A percentile compares a stretch with the other conserved stretches of the same genome.
phyloP scores from a whole-genome alignment of 30 jellyfish, hydroid and myxozoan genomes.

The Turritopsis rubra region DNA sequence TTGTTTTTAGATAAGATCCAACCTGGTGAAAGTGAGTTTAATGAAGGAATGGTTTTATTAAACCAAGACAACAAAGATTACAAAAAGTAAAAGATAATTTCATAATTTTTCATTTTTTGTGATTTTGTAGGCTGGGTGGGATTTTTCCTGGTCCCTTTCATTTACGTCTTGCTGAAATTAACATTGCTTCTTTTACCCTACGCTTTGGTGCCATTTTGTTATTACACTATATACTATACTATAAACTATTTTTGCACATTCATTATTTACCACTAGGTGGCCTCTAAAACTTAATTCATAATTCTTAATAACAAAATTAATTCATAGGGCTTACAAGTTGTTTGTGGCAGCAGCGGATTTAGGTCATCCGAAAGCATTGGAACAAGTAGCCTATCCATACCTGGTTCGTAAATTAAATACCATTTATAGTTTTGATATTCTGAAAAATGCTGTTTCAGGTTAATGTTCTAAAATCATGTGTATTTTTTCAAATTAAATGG shows the following conservation, averaged over 20 bases:
- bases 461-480: too few relatives aligned
- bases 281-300: too few relatives aligned
- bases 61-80: slow-evolving; percentile 55
- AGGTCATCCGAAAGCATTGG: slow-evolving; percentile 55
- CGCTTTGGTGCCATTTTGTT: too few relatives aligned
- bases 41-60: slow-evolving; percentile 46
- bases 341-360: slow-evolving; percentile 77
- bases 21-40: slow-evolving; percentile 14
- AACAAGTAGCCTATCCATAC: slow-evolving; percentile 43
- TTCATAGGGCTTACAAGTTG: slow-evolving; percentile 58
- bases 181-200: too few relatives aligned
- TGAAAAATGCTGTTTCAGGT: not conserved
- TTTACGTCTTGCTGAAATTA: too few relatives aligned
- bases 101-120: not conserved
- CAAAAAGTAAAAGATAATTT: slow-evolving; percentile 35
- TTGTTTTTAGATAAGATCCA: not conserved
- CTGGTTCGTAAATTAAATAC: slow-evolving; percentile 38
- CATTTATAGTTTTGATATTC: not conserved
- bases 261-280: too few relatives aligned
- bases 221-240: too few relatives aligned
- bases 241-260: too few relatives aligned
- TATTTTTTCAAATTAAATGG: not conserved
- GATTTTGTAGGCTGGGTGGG: too few relatives aligned
- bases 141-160: too few relatives aligned
- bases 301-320: too few relatives aligned